A percentile compares a stretch with the other conserved stretches of the same genome.
phyloP scores from a whole-genome alignment of 1,140 invertebrate genomes.

The Carcinoscorpius rotundicauda region DNA sequence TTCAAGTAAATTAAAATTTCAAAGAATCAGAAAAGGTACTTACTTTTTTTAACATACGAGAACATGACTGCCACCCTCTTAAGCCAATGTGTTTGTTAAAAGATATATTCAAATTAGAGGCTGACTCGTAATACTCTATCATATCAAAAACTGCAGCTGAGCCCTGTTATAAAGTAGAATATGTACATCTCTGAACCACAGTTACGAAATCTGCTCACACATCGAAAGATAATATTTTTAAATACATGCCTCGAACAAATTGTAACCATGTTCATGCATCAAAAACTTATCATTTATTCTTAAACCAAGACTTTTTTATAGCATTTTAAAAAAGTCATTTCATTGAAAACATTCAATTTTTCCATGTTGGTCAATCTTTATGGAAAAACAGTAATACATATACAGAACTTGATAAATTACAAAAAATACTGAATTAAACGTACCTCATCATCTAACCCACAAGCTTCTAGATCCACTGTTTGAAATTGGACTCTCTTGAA shows the following conservation, averaged over 20 bases:
- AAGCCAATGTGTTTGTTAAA: slow-evolving; percentile 54
- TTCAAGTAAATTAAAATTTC: not conserved
- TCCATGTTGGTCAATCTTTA: no score
- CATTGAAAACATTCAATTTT: no score
- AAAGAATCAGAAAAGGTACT: slow-evolving; percentile 10
- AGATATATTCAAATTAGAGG: slow-evolving; percentile 59
- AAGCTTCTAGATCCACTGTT: slow-evolving; percentile 50
- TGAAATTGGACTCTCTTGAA: slow-evolving; percentile 59
- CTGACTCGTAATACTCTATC: slow-evolving; percentile 81
- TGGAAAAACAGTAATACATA: no score
- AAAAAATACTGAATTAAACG: not conserved
- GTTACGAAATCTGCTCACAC: no score
- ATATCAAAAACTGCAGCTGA: slow-evolving; percentile 70
- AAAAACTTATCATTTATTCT: no score
- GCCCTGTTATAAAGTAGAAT: slow-evolving; percentile 26
- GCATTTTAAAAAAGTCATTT: not conserved
- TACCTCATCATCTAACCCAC: slow-evolving; percentile 57
- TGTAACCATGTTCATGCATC: no score
- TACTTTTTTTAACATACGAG: slow-evolving; percentile 67
- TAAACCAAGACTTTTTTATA: not conserved
- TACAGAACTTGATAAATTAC: no score
- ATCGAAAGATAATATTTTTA: no score
- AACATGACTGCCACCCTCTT: slow-evolving; percentile 64
- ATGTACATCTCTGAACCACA: no score
- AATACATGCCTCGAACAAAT: no score